phyloP scores from a whole-genome alignment of 2,888 invertebrate genomes.

The Drepanosiphum platanoidis region DNA sequence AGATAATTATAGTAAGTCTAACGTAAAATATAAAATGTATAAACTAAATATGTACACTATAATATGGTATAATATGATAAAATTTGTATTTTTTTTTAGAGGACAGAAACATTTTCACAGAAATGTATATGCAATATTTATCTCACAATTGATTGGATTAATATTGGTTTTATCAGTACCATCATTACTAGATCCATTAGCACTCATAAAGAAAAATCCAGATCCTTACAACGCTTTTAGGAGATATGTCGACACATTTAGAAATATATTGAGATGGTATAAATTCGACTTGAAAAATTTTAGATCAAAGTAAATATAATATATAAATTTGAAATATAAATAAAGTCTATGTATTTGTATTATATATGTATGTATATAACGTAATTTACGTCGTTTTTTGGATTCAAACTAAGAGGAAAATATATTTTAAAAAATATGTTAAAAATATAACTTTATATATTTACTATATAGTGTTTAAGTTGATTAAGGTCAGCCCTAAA shows the following conservation, averaged over 20 bases:
- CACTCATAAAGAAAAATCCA: slow-evolving; percentile 65
- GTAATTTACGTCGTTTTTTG: too few species aligned
- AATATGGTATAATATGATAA: too few species aligned
- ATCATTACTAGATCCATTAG: slow-evolving; percentile 72
- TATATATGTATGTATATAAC: too few species aligned
- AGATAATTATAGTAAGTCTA: too few species aligned
- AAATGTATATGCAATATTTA: slow-evolving; percentile 76
- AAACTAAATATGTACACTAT: too few species aligned
- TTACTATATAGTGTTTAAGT: too few species aligned
- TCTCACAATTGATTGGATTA: slow-evolving; percentile 81
- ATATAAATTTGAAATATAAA: neutral
- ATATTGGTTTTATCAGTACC: slow-evolving; percentile 80
- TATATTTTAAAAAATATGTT: too few species aligned
- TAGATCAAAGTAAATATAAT: slow-evolving; percentile 70
- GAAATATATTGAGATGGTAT: slow-evolving; percentile 84
- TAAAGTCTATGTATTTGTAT: too few species aligned
- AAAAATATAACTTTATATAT: neutral
- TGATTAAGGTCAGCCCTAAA: too few species aligned
- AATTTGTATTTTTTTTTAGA: slow-evolving; percentile 68
- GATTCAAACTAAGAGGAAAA: too few species aligned
- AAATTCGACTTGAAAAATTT: slow-evolving; percentile 74
- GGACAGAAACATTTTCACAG: slow-evolving; percentile 79
- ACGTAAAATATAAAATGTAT: too few species aligned
- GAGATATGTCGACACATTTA: slow-evolving; percentile 81
- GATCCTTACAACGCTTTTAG: slow-evolving; percentile 65